Evolutionary conservation across 2,113 vertebrate species (phyloP).

Genomic region (Sterrhoptilus dennistouni): DNA sequence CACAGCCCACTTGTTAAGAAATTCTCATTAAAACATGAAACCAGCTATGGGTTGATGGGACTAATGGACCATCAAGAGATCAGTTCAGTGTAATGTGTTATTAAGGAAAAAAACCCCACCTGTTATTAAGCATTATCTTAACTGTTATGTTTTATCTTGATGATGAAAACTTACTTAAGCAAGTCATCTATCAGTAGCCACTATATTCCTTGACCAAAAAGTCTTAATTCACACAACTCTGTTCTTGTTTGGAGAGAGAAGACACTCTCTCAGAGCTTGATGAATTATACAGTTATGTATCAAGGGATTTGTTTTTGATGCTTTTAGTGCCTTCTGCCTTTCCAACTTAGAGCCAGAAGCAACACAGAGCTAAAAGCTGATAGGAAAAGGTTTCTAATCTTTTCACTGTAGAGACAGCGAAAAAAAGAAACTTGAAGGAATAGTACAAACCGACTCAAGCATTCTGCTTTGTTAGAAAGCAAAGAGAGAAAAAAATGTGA

Average conservation of each 20-base stretch:
- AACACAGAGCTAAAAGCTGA: neutral
- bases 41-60: neutral
- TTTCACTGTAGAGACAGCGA: neutral
- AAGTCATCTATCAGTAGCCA: neutral
- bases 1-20: neutral
- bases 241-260: neutral
- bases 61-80: neutral
- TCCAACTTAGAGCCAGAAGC: neutral
- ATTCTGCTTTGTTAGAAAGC: neutral
- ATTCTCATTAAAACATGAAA: neutral
- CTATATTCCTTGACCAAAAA: neutral
- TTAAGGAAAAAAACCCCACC: fast-evolving
- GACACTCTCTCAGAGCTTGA: neutral
- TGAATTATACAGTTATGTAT: neutral
- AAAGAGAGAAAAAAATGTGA: neutral
- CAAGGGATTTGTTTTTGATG: neutral
- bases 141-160: neutral
- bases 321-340: neutral
- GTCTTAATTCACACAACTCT: neutral
- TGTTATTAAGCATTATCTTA: neutral
- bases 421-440: neutral
- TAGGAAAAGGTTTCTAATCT: neutral
- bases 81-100: neutral
- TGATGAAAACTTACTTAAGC: neutral
- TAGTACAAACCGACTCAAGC: neutral